Conservation (phyloP, 2,797 vertebrate species). For the Megaceryle alcyon region DNA sequence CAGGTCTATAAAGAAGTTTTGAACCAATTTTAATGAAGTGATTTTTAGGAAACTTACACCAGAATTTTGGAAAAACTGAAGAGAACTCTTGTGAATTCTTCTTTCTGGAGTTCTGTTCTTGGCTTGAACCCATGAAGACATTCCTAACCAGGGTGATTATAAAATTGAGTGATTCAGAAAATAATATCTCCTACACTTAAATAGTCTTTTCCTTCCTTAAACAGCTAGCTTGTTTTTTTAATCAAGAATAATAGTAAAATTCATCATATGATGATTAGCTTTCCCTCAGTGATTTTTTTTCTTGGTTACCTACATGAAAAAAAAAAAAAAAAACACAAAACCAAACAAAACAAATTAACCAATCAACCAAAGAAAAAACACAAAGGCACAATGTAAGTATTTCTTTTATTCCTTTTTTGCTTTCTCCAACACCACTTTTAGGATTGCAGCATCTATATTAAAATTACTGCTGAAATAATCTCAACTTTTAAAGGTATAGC, state of each 20-base stretch:
- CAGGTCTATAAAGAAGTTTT: neutral
- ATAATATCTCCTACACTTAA: neutral
- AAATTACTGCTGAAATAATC: neutral
- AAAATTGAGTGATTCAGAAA: neutral
- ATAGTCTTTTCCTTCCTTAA: neutral
- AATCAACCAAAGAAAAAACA: too few relatives aligned
- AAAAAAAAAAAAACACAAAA: neutral
- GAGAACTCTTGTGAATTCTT: neutral
- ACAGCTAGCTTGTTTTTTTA: neutral
- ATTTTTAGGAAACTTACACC: neutral
- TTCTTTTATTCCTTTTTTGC: neutral
- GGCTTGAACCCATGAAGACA: neutral
- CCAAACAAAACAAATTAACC: neutral
- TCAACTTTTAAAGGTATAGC: neutral
- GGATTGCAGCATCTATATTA: neutral
- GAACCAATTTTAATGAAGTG: neutral
- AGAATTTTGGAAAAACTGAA: neutral
- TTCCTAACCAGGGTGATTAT: neutral
- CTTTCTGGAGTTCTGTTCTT: neutral
- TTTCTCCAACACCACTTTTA: neutral
- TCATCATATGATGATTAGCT: neutral
- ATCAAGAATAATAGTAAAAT: neutral
- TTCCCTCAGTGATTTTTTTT: neutral
- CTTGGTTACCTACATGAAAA: neutral
- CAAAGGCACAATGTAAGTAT: accelerated